Evolutionary conservation across 2,797 vertebrate species (phyloP).

Genomic region (Eulemur rubriventer): DNA sequence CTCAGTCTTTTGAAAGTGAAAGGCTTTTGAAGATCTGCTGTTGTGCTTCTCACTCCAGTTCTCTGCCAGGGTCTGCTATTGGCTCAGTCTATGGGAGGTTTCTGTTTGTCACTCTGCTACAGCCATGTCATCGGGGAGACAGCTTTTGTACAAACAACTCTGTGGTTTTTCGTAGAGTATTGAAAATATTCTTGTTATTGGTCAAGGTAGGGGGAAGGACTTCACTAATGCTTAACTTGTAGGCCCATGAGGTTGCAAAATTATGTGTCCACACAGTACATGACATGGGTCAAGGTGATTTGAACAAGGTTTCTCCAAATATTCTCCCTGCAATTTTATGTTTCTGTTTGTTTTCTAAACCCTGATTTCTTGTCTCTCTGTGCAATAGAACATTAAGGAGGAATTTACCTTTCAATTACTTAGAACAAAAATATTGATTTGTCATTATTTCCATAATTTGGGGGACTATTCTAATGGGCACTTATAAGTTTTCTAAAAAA

Average conservation of each 20-base stretch:
- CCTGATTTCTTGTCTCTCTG: neutral
- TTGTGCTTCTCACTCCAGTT: neutral
- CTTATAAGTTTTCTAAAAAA: neutral
- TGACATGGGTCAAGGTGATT: slow-evolving; percentile 28
- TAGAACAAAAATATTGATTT: slow-evolving; percentile 8
- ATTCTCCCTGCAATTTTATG: neutral
- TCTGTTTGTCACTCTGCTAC: neutral
- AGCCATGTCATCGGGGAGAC: neutral
- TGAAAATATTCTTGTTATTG: neutral
- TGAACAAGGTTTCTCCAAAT: neutral
- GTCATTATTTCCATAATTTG: neutral
- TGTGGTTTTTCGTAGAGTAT: neutral
- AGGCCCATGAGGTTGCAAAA: neutral
- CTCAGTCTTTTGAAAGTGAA: neutral
- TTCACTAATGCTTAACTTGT: slow-evolving; percentile 67
- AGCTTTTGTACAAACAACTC: neutral
- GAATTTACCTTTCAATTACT: neutral
- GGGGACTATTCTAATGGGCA: neutral
- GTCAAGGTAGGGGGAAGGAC: neutral
- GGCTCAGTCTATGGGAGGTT: slow-evolving; percentile 14
- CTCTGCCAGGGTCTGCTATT: neutral
- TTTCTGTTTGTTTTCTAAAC: slow-evolving; percentile 36
- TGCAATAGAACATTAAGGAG: neutral
- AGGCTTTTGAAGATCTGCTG: neutral
- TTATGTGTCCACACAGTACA: neutral